Conservation (phyloP, 2,888 invertebrate species). For the Trichogramma evanescens region DNA sequence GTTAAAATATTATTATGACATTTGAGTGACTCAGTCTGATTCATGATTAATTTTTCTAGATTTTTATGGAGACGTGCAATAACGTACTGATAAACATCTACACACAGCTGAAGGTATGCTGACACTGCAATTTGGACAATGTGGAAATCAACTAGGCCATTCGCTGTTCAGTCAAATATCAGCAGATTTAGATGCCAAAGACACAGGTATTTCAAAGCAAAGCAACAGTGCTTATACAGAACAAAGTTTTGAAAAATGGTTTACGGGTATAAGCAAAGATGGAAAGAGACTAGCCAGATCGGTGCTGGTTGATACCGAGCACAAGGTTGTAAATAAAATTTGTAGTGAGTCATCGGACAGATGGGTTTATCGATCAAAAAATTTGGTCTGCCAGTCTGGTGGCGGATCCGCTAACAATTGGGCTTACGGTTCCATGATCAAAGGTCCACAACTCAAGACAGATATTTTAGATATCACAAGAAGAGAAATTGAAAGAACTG, state of each 20-base stretch:
- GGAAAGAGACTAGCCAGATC: constrained; percentile 45
- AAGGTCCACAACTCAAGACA: constrained; percentile 42
- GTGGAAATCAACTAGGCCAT: constrained; percentile 52
- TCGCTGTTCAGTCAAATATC: constrained; percentile 46
- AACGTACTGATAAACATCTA: background rate
- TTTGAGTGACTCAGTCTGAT: too few species aligned
- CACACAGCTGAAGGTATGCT: constrained; percentile 34
- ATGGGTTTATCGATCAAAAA: constrained; percentile 45
- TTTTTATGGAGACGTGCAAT: constrained; percentile 5
- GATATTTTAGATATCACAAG: constrained; percentile 43
- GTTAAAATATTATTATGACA: background rate
- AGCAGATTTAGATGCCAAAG: constrained; percentile 40
- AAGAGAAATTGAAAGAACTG: constrained; percentile 47
- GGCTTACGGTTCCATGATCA: constrained; percentile 50
- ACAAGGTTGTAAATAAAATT: constrained; percentile 46
- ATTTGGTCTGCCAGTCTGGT: constrained; percentile 43
- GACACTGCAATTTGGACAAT: constrained; percentile 52
- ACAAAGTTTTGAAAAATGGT: constrained; percentile 47
- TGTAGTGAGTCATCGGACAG: constrained; percentile 27
- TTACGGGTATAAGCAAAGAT: constrained; percentile 39
- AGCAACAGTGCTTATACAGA: constrained; percentile 39
- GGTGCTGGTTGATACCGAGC: constrained; percentile 51
- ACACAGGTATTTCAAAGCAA: constrained; percentile 31
- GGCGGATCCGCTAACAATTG: constrained; percentile 53
- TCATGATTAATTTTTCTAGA: constrained; percentile 5